Base-by-base conservation (phyloP, 2,797 vertebrate species). In the Sebastes vulpes region DNA sequence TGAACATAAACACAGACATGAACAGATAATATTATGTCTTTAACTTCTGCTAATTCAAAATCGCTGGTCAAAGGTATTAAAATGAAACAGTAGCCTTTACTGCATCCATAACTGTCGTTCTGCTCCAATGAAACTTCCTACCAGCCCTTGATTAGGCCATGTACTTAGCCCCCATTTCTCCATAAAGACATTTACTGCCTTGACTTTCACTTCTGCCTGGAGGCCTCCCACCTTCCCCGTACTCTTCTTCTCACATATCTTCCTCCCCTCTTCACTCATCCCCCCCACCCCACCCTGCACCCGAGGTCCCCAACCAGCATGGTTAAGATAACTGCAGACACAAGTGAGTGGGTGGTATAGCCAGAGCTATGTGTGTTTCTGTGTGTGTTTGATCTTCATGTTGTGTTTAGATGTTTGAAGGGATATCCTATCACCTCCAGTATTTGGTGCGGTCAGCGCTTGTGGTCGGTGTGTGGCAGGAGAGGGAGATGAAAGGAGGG, bases 381-480 rank as follows among this genome's bases (percentile, higher is more conserved):
- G 52, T 85, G 26, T 79, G 87, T 88, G 93, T 96, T 96, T 96
- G 94, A 96, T 96, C 94, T 95, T 67, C 82, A 87, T 95, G 94
- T 96, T 96, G 91, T 96, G 95, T 96, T 96, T 95, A 96, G 95
- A 96, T 96, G 95, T 96, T 95, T 93, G 86, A 92, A 94, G 93
- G 93, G 95, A 95, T 96, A 96, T 96, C 95, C 95, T 96, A 95
- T 96, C 95, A 95, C 95, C 94, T 96, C 92, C 80, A 93, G 90
- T 94, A 93, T 92, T 94, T 90, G 80, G 92, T 95, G 93, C 71
- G 92, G 93, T 94, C 93, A 91, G 90, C 77, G 78, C 88, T 89
- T 94, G 94, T 6, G 88, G 91, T 92, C 57, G 58, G 88, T 94
- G 87, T 94, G 94, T 88, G 87, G 91, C 87, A 91, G 72, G 83